These are phyloP conservation scores for Lacerta agilis DNA, from an alignment of 2,797 vertebrate species.

Conservation along the genomic window DNA sequence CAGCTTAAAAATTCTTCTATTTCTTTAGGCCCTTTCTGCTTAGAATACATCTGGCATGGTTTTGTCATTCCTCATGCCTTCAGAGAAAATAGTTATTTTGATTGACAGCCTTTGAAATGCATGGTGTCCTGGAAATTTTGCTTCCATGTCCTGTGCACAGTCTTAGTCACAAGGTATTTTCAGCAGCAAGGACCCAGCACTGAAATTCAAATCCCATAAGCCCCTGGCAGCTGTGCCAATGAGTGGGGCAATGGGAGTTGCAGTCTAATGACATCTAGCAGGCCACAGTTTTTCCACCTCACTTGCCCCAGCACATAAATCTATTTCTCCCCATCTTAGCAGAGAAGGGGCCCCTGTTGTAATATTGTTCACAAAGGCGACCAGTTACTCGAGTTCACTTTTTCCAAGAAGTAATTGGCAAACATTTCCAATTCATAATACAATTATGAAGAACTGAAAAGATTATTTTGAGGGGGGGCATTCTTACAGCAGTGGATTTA, in stretches of 20 bases:
- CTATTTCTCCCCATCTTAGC: not conserved
- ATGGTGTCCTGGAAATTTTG: constrained; percentile 9
- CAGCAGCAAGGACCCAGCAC: not conserved
- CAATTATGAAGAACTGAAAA: too few relatives aligned
- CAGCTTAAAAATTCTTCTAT: constrained; percentile 51
- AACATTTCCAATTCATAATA: too few relatives aligned
- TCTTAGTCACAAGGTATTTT: not conserved
- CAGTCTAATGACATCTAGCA: too few relatives aligned
- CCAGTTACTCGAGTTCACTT: not conserved
- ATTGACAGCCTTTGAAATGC: not conserved
- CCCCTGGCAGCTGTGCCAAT: too few relatives aligned
- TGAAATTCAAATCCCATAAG: not conserved
- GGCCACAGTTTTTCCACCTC: not conserved
- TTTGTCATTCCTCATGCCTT: constrained; percentile 1
- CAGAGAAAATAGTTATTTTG: not conserved
- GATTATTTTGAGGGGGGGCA: too few relatives aligned
- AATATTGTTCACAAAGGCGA: not conserved
- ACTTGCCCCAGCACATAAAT: not conserved
- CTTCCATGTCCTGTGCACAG: not conserved
- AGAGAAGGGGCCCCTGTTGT: too few relatives aligned
- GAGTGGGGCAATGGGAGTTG: too few relatives aligned
- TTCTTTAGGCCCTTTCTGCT: constrained; percentile 27
- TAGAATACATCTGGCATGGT: not conserved
- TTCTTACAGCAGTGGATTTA: not conserved
- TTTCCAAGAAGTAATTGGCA: not conserved